A percentile compares a stretch with the other conserved stretches of the same genome.
Conservation (phyloP, 2,888 invertebrate genomes). For the Argyresthia albistria region DNA sequence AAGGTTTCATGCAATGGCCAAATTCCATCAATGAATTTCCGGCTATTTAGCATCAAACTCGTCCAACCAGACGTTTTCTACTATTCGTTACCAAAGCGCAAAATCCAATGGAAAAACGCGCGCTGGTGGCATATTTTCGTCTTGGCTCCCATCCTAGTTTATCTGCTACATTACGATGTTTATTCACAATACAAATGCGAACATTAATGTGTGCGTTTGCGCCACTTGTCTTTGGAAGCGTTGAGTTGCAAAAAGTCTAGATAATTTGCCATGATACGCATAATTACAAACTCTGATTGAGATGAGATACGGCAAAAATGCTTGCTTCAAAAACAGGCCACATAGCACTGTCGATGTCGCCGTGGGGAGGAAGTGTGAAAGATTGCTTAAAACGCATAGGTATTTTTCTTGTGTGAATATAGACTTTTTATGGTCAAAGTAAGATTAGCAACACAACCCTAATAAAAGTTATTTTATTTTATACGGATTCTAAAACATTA, state of each 20-base stretch:
- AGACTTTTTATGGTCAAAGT: no score
- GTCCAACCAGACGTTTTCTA: slow-evolving; percentile 32
- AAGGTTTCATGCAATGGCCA: background rate
- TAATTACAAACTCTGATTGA: background rate
- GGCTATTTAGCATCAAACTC: background rate
- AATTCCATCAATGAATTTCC: background rate
- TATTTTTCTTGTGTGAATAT: no score
- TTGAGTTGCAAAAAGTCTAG: slow-evolving; percentile 9
- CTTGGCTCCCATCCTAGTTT: slow-evolving; percentile 73
- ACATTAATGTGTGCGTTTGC: slow-evolving; percentile 64
- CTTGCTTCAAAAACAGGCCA: no score
- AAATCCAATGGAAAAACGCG: slow-evolving; percentile 71
- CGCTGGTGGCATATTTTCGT: slow-evolving; percentile 70
- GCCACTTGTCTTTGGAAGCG: slow-evolving; percentile 48
- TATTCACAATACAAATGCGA: slow-evolving; percentile 71
- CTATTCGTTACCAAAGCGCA: slow-evolving; percentile 64
- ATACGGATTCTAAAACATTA: no score
- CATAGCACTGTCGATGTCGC: no score
- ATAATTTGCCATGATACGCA: background rate
- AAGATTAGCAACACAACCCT: no score
- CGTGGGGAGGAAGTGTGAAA: no score
- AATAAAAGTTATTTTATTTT: no score
- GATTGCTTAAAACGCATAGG: no score
- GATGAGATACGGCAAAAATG: no score
- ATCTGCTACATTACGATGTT: slow-evolving; percentile 73